A percentile compares a stretch with the other conserved stretches of the same genome.
Conservation (phyloP, 2,797 vertebrate species). For the Neosilurus mollespiculum region DNA sequence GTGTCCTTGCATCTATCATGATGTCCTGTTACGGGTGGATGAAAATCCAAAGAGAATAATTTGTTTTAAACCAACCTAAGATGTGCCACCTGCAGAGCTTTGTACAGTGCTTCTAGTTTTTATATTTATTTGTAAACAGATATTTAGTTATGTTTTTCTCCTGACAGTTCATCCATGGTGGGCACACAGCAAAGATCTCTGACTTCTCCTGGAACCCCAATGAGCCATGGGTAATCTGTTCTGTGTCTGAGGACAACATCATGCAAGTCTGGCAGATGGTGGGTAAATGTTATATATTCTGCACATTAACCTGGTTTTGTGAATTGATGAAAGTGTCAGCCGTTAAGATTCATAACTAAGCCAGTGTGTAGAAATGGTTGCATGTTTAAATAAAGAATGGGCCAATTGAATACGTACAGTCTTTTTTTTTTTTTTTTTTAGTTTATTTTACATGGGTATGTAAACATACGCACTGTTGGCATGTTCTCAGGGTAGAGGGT, state of each 20-base stretch:
- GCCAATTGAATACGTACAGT: too few species aligned
- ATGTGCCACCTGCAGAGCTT: not conserved
- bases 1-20: too few species aligned
- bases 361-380: not conserved
- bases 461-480: not conserved
- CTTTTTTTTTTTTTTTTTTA: too few species aligned
- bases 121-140: not conserved
- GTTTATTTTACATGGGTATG: not conserved
- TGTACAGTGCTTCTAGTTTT: too few species aligned
- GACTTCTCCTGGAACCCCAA: constrained; percentile 98
- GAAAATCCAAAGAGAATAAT: too few species aligned
- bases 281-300: constrained; percentile 32
- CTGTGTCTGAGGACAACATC: constrained; percentile 95
- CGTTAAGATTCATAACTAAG: not conserved
- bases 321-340: not conserved
- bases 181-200: constrained; percentile 93
- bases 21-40: too few species aligned
- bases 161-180: constrained; percentile 89
- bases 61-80: too few species aligned
- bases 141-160: not conserved
- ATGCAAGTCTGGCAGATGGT: constrained; percentile 99
- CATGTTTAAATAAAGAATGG: not conserved
- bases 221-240: constrained; percentile 95
- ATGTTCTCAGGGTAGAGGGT: not conserved
- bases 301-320: not conserved